Conservation (phyloP, 2,113 vertebrate genomes). For the Archilochus colubris region DNA sequence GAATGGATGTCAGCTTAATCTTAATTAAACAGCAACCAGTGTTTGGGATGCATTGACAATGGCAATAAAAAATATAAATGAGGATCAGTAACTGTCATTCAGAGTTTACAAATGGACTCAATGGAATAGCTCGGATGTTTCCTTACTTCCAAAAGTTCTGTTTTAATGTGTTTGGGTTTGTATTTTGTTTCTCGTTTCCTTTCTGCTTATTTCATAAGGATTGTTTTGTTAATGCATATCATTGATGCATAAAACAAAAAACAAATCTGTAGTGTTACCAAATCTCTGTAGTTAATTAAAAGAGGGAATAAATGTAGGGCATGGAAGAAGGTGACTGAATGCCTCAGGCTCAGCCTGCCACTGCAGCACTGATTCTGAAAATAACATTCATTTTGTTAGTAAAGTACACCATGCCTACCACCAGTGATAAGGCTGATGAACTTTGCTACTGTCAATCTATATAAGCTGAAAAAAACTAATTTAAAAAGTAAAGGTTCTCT, state of each 20-base stretch:
- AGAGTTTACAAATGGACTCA: background rate
- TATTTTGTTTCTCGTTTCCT: background rate
- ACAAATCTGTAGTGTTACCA: background rate
- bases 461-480: slow-evolving; percentile 14
- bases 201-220: background rate
- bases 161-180: background rate
- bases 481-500: slow-evolving; percentile 28
- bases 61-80: background rate
- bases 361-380: background rate
- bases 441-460: slow-evolving; percentile 29
- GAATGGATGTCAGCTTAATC: background rate
- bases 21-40: background rate
- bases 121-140: background rate
- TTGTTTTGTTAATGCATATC: background rate
- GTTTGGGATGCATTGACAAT: background rate
- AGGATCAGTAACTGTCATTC: background rate
- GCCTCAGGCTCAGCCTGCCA: slow-evolving; percentile 7
- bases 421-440: background rate
- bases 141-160: background rate
- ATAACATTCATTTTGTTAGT: background rate
- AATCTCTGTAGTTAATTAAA: background rate
- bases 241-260: background rate
- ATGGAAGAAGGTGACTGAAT: slow-evolving; percentile 14
- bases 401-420: background rate
- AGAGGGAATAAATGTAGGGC: background rate